Evolutionary conservation across 2,888 invertebrate species (phyloP), one percentile per base, ranked within the genome.

Genomic region (Tinea semifulvella): DNA sequence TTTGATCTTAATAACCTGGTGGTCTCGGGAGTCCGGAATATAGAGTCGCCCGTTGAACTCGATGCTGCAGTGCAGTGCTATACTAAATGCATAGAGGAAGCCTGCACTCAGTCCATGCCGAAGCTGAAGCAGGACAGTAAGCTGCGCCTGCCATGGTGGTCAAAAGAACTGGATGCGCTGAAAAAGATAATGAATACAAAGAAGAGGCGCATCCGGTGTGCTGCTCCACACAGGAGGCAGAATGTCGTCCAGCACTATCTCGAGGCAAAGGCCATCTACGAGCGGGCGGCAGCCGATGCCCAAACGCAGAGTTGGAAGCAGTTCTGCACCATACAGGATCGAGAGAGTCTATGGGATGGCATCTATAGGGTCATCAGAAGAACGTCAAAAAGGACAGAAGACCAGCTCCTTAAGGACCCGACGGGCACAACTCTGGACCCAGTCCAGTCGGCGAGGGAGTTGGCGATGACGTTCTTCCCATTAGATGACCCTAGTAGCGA

Each of bases 351-450:
- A 26, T 48, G 48, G 47, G 48, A 50, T 6, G 46, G 47, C 0
- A 44, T 49, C 1, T 51, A 51, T 11, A 40, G 49, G 17, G 42
- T 51, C 4, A 49, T 50, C 3, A 19, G 43, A 2, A 42, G 35
- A 6, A 46, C 49, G 0, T 11, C 27, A 1, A 42, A 14, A 16
- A 8, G 10, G 6, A 7, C n/a, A 10, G 25, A 10, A 14, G 40
- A 42, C 25, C 16, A n/a, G 2, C 16, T 26, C 13, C 27, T 42
- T 16, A 42, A 16, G 4, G 14, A 42, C 16, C 7, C 16, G n/a
- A 16, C 18, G 10, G 42, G 17, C 3, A 5, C 4, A 4, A 25
- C 18, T 3, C 17, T 42, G 4, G 22, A 42, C 16, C 42, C 27
- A 1, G 10, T 16, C 14, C 14, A 26, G 3, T 42, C 42, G 2